phyloP scores from a whole-genome alignment of 2,888 invertebrate species.

The Perithous albicinctus region DNA sequence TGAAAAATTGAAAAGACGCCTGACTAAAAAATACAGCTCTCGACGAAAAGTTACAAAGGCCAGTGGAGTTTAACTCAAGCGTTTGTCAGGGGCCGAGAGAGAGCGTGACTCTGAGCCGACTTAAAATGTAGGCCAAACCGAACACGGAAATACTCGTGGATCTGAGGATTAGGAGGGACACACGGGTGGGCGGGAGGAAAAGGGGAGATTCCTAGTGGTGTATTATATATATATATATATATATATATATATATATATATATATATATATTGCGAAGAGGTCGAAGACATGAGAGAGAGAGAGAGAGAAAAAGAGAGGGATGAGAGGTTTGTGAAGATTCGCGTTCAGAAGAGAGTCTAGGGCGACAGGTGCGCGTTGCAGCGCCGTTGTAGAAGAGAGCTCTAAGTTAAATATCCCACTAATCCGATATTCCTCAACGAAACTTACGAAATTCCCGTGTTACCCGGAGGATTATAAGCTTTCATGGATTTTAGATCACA shows the following conservation, averaged over 20 bases:
- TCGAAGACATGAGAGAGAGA: constrained; percentile 8
- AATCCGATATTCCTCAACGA: constrained; percentile 25
- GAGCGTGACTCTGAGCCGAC: constrained; percentile 18
- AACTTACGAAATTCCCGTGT: constrained; percentile 17
- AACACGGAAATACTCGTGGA: constrained; percentile 71
- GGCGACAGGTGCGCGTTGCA: constrained; percentile 31
- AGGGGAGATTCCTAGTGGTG: not conserved
- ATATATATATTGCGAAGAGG: constrained; percentile 19
- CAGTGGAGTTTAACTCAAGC: not conserved
- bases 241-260: no score
- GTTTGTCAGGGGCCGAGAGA: not conserved
- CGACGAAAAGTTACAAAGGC: not conserved
- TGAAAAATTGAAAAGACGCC: no score
- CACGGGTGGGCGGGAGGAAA: constrained; percentile 23
- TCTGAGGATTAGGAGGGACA: constrained; percentile 55
- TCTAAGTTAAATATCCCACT: constrained; percentile 22
- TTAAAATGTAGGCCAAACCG: constrained; percentile 72
- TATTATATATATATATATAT: no score
- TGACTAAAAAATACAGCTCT: not conserved
- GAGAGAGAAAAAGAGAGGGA: no score
- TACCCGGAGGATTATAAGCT: not conserved
- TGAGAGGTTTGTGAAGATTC: not conserved
- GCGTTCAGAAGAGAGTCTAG: not conserved
- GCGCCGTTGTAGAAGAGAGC: not conserved
- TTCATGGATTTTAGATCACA: not conserved